Conservation (phyloP, 2,888 invertebrate species). For the Pherbina coryleti region DNA sequence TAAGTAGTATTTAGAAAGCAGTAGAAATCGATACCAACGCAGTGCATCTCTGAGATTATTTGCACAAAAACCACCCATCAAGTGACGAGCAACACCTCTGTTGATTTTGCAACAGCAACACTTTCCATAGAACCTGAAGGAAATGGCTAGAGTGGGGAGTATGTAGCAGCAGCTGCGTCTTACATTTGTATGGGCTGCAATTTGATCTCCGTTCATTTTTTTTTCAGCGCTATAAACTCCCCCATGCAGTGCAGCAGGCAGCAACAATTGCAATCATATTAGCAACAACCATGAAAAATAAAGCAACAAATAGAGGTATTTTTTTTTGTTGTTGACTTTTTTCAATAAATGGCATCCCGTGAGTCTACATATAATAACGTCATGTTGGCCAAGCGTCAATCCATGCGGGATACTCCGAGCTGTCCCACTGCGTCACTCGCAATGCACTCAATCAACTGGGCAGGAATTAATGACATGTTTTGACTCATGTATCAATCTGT, state of each 20-base stretch:
- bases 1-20: neutral
- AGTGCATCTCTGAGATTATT: neutral
- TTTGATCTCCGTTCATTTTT: constrained; percentile 21
- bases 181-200: neutral
- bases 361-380: no score
- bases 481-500: constrained; percentile 29
- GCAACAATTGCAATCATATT: constrained; percentile 17
- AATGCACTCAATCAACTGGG: constrained; percentile 28
- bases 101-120: constrained; percentile 18
- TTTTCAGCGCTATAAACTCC: neutral
- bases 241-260: constrained; percentile 25
- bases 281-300: neutral
- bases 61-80: constrained; percentile 42
- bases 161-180: neutral
- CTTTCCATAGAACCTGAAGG: neutral
- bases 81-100: constrained; percentile 43
- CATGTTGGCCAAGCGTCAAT: constrained; percentile 5
- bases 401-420: neutral
- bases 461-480: constrained; percentile 31
- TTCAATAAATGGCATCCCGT: neutral
- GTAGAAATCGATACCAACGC: neutral
- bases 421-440: constrained; percentile 1
- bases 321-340: neutral
- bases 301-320: neutral
- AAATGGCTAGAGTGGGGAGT: neutral